Percentiles rank a stretch among this genome's conserved stretches.
These are phyloP conservation scores for Ailurus styani DNA, from an alignment of 2,113 vertebrate species.

Conservation along the genomic window DNA sequence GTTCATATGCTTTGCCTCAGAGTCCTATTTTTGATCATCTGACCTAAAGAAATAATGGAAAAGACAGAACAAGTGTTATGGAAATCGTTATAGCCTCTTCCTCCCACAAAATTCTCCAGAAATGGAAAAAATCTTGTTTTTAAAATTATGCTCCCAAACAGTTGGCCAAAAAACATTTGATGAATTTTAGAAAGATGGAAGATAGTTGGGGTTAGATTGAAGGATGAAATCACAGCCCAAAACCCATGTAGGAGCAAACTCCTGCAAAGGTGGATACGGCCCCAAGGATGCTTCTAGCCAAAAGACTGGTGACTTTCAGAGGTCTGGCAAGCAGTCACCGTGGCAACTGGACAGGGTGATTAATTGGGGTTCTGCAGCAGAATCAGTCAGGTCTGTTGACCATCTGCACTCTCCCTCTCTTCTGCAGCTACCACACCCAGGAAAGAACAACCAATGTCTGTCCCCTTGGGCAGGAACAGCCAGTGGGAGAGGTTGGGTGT, in stretches of 20 bases:
- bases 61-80: background rate
- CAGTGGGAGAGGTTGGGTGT: background rate
- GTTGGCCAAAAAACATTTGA: background rate
- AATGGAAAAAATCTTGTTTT: background rate
- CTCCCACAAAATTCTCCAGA: background rate
- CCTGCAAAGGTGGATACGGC: background rate
- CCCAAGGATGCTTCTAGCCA: background rate
- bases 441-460: background rate
- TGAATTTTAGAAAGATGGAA: constrained; percentile 1
- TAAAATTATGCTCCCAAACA: background rate
- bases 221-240: background rate
- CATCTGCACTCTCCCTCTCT: background rate
- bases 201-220: background rate
- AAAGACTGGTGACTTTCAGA: background rate
- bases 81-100: background rate
- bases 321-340: background rate
- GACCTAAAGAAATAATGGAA: background rate
- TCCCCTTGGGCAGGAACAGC: background rate
- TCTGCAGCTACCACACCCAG: background rate
- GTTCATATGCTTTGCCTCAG: background rate
- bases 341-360: background rate
- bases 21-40: background rate
- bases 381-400: background rate
- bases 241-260: background rate
- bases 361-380: background rate